Conservation (phyloP, 2,797 vertebrate species). For the Glyptemys insculpta region DNA sequence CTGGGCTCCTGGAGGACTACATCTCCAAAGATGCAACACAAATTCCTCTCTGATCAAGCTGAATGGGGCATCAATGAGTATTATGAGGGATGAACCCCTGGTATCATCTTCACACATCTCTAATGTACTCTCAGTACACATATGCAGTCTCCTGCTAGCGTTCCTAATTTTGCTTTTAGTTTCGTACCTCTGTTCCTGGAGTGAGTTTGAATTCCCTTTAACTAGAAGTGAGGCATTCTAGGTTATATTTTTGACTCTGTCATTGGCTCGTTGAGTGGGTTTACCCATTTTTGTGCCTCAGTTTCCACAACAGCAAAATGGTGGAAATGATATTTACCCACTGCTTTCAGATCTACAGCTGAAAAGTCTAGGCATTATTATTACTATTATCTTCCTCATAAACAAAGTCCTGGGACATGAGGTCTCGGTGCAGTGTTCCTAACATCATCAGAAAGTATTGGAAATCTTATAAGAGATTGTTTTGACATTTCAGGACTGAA, state of each 20-base stretch:
- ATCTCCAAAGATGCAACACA: background rate
- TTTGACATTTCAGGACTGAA: background rate
- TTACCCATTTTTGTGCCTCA: background rate
- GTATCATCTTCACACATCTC: background rate
- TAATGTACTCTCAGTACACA: background rate
- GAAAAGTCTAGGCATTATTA: background rate
- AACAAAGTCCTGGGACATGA: background rate
- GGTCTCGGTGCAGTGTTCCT: rapidly evolving
- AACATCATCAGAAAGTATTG: background rate
- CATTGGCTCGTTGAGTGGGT: background rate
- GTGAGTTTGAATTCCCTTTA: background rate
- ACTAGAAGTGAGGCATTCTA: background rate
- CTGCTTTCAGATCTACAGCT: background rate
- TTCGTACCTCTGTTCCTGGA: background rate
- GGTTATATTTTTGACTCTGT: background rate
- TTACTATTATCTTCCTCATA: background rate
- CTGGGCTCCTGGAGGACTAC: background rate
- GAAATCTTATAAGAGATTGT: background rate
- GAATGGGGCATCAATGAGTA: background rate
- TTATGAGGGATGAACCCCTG: background rate
- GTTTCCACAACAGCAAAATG: background rate
- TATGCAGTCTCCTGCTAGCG: too few species aligned
- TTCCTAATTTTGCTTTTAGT: background rate
- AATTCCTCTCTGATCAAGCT: background rate
- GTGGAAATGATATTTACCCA: background rate